phyloP scores from a whole-genome alignment of 1,140 invertebrate species.

The Diorhabda sublineata region DNA sequence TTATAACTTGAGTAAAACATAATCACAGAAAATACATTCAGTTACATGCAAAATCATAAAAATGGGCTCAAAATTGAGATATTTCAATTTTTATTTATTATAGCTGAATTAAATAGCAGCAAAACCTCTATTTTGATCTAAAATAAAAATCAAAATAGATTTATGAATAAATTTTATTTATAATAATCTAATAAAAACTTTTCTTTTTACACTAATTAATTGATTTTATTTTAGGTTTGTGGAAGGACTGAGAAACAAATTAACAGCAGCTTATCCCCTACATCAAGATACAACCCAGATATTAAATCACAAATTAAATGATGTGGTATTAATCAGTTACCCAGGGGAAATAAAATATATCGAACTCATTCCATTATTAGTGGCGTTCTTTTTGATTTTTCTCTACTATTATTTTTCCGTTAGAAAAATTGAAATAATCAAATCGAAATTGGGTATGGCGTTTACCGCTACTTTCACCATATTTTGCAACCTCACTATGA shows the following conservation, averaged over 20 bases:
- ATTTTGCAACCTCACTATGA: conserved; percentile 86
- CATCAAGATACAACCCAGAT: conserved; percentile 52
- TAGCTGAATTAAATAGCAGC: too few species aligned
- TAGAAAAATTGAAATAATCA: conserved; percentile 88
- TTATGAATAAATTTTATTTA: too few species aligned
- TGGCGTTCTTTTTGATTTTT: conserved; percentile 82
- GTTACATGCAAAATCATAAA: too few species aligned
- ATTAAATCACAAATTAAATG: conserved; percentile 41
- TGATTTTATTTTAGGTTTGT: conserved; percentile 64
- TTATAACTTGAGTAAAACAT: too few species aligned
- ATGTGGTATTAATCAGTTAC: conserved; percentile 75
- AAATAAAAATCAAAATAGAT: too few species aligned
- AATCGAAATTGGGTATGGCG: conserved; percentile 87
- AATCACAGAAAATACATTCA: too few species aligned
- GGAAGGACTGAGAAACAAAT: conserved; percentile 64
- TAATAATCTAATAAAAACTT: too few species aligned
- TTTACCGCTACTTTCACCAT: conserved; percentile 86
- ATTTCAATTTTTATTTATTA: too few species aligned
- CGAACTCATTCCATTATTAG: conserved; percentile 78
- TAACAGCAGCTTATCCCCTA: conserved; percentile 67
- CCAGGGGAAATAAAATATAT: conserved; percentile 81
- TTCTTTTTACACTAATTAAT: too few species aligned
- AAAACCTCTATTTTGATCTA: too few species aligned
- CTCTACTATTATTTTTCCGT: conserved; percentile 94
- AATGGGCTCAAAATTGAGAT: too few species aligned